A percentile compares a stretch with the other conserved stretches of the same genome.
Evolutionary conservation across 2,797 vertebrate genomes (phyloP).

Genomic region (Pipistrellus nathusii): DNA sequence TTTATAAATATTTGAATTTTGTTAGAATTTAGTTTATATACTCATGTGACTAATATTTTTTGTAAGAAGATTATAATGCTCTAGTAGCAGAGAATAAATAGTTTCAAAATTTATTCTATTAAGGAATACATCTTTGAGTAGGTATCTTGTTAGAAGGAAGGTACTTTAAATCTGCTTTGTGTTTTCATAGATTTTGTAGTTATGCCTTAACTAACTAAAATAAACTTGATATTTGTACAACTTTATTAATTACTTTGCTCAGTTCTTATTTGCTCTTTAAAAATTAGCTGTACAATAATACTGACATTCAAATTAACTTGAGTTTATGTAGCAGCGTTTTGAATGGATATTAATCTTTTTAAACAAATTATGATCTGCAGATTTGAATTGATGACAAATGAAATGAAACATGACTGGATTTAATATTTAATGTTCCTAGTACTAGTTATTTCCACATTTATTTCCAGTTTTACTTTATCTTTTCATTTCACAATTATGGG

Average conservation of each 20-base stretch:
- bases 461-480: constrained; percentile 34
- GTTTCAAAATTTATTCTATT: constrained; percentile 29
- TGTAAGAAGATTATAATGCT: neutral
- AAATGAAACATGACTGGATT: constrained; percentile 21
- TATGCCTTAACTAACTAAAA: constrained; percentile 11
- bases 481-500: constrained; percentile 13
- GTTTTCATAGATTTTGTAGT: neutral
- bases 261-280: neutral
- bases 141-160: neutral
- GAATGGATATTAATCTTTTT: neutral
- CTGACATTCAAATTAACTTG: neutral
- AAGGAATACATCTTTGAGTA: neutral
- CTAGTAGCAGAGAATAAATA: neutral
- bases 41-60: constrained; percentile 7
- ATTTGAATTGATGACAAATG: constrained; percentile 30
- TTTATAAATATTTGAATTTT: constrained; percentile 34
- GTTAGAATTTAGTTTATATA: neutral
- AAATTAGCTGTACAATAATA: neutral
- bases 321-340: constrained; percentile 32
- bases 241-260: neutral
- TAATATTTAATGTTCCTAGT: neutral
- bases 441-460: neutral
- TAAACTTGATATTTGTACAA: neutral
- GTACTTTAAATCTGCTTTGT: constrained; percentile 46
- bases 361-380: neutral